These are phyloP conservation scores for Brenthis ino DNA, from an alignment of 2,888 invertebrate species.

Conservation along the genomic window DNA sequence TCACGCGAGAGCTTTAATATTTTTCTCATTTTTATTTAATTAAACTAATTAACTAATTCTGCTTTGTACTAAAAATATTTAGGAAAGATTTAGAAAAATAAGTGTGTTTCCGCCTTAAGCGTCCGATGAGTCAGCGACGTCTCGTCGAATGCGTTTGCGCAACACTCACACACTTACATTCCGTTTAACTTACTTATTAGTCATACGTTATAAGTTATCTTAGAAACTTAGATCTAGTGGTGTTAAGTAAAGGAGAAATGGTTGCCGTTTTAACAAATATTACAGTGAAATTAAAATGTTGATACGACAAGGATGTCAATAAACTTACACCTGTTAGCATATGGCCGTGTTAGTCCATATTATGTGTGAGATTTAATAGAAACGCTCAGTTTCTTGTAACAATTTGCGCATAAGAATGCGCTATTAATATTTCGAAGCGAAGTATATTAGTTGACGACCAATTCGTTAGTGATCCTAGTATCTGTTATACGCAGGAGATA, in stretches of 20 bases:
- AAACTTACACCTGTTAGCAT: slow-evolving; percentile 76
- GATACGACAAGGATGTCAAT: slow-evolving; percentile 68
- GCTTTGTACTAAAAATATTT: neutral
- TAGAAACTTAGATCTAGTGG: neutral
- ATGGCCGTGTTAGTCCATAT: slow-evolving; percentile 60
- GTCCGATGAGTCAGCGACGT: slow-evolving; percentile 67
- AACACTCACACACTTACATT: slow-evolving; percentile 52
- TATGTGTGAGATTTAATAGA: slow-evolving; percentile 72
- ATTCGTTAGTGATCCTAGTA: too few species aligned
- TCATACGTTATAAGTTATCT: slow-evolving; percentile 43
- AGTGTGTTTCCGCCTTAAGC: slow-evolving; percentile 54
- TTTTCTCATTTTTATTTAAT: neutral
- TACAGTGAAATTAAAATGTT: slow-evolving; percentile 41
- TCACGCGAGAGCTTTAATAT: too few species aligned
- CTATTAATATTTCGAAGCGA: slow-evolving; percentile 10
- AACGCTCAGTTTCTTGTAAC: slow-evolving; percentile 43
- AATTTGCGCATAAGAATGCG: slow-evolving; percentile 50
- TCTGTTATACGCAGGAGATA: too few species aligned
- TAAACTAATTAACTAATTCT: neutral
- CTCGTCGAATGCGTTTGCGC: slow-evolving; percentile 65
- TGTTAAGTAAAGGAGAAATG: slow-evolving; percentile 43
- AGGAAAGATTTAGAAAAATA: neutral
- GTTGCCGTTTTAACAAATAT: slow-evolving; percentile 28
- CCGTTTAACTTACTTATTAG: neutral
- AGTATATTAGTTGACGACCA: too few species aligned